Percentiles rank a stretch among this genome's conserved stretches.
Conservation (phyloP, 2,888 invertebrate genomes). For the Eupithecia subumbrata region DNA sequence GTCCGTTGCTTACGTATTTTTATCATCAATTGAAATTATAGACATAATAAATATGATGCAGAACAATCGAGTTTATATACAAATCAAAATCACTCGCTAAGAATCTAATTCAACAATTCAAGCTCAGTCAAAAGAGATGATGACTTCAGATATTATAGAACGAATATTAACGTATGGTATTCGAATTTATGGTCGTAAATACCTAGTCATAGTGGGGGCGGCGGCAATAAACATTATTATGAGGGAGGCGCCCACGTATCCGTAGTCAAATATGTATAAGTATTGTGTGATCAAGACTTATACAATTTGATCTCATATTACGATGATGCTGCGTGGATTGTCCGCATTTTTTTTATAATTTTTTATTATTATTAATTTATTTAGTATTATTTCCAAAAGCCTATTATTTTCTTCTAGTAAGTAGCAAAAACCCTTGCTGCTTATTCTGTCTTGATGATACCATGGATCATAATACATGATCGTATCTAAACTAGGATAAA, state of each 20-base stretch:
- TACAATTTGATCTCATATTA: constrained; percentile 9
- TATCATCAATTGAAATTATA: background rate
- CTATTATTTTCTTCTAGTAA: background rate
- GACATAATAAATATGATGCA: background rate
- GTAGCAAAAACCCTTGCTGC: background rate
- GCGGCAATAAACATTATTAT: constrained; percentile 40
- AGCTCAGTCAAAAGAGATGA: background rate
- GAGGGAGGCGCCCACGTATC: constrained; percentile 37
- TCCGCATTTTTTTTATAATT: too few relatives aligned
- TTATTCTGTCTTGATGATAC: background rate
- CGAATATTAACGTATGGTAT: background rate
- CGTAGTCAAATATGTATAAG: constrained; percentile 13
- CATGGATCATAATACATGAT: too few relatives aligned
- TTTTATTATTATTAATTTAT: too few relatives aligned
- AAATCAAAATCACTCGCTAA: background rate
- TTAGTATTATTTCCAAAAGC: background rate
- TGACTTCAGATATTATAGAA: constrained; percentile 19
- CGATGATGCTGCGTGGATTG: too few relatives aligned
- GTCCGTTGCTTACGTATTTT: background rate
- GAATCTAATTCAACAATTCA: background rate
- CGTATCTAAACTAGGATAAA: background rate
- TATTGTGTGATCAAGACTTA: constrained; percentile 34
- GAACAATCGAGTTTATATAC: background rate
- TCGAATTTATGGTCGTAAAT: constrained; percentile 26
- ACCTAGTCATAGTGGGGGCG: constrained; percentile 37